Conservation (phyloP, 2,888 invertebrate species). For the Rotaria macrura region DNA sequence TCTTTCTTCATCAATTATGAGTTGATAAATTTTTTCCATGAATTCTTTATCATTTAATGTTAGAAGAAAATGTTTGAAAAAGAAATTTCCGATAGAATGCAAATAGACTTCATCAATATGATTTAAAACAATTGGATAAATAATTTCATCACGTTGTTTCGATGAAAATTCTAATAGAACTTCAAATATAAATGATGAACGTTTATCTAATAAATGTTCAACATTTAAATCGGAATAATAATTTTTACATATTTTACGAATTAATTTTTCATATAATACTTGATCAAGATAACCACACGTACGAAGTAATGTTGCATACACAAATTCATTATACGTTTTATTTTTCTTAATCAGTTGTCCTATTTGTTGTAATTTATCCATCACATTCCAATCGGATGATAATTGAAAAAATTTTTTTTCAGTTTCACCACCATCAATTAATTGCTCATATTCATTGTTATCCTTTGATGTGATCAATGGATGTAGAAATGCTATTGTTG, state of each 20-base stretch:
- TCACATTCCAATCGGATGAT: not conserved
- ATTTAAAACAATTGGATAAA: not conserved
- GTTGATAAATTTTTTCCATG: not conserved
- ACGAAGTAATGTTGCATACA: not conserved
- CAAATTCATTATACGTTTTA: not conserved
- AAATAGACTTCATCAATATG: not conserved
- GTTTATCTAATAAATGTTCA: conserved; percentile 2
- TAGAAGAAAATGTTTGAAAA: not conserved
- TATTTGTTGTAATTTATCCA: not conserved
- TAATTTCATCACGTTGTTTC: not conserved
- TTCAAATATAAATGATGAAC: conserved; percentile 2
- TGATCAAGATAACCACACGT: not conserved
- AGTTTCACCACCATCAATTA: not conserved
- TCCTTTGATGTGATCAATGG: not conserved
- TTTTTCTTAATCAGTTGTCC: not conserved
- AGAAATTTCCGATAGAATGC: conserved; percentile 7
- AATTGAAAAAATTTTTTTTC: not conserved
- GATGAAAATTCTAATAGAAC: not conserved
- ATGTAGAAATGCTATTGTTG: not conserved
- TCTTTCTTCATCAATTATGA: not conserved
- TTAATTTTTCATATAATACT: not conserved
- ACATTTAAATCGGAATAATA: not conserved
- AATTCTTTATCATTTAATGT: not conserved
- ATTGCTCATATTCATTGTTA: not conserved
- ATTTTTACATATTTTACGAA: not conserved